Base-by-base conservation (phyloP, 2,888 invertebrate genomes). In the Apamea sordens region DNA sequence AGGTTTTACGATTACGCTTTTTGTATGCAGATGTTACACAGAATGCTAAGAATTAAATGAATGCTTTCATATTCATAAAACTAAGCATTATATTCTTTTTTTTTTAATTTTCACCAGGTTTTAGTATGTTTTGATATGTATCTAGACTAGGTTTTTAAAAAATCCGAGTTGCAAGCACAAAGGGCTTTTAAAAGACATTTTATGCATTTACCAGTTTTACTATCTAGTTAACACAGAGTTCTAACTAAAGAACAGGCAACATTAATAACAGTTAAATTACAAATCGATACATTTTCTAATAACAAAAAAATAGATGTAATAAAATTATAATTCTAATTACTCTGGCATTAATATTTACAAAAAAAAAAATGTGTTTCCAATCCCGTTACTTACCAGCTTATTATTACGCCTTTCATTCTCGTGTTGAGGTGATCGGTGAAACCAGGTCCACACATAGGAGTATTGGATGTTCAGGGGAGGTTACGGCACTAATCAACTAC, bases 401-500 rank as follows among this genome's bases (percentile, higher is more conserved):
- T 63, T 36, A 56, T 75, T 28, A 50, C 50, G 74, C 47, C 36
- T 41, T 69, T 47, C 21, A 61, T 70, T 61, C 8, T 67, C 44
- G 64, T 65, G 50, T 68, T 41, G 50, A 59, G 28, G 21, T 56
- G 67, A 67, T n/a, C 63, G 53, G 41, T n/a, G 44, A 18, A 36
- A 73, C 24, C 41, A 47, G 47, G 47, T 15, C 15, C 13, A 47
- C 79, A 65, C 53, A 69, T 77, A 56, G 56, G 47, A 59, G 68
- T 63, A 71, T 64, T 56, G 53, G 32, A 15, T 59, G 71, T 69
- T 79, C 79, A 68, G 63, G 68, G 36, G 15, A 63, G 32, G 74
- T 83, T 74, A 83, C 74, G 21, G 68, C 84, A 59, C 75, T 83
- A 79, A 61, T 56, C 65, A 73, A 68, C 82, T 82, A 83, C 63